Evolutionary conservation across 2,888 invertebrate genomes (phyloP).

Genomic region (Synergus japonicus): DNA sequence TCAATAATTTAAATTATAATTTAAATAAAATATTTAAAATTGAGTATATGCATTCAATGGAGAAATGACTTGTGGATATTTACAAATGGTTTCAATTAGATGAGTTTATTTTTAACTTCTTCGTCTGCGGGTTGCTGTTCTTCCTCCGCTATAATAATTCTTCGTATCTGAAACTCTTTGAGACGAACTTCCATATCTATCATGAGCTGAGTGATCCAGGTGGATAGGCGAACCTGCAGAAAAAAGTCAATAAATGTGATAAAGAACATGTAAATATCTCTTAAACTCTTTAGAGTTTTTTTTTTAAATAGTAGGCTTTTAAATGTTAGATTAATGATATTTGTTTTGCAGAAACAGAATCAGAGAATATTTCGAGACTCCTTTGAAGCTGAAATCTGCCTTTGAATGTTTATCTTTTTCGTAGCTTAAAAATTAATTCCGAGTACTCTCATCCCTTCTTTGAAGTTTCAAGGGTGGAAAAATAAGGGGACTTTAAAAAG

Average conservation of each 20-base stretch:
- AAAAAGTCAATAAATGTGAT: background rate
- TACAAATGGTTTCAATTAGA: background rate
- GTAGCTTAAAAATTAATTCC: slow-evolving; percentile 23
- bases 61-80: background rate
- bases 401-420: slow-evolving; percentile 23
- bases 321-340: background rate
- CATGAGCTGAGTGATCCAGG: slow-evolving; percentile 43
- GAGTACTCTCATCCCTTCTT: slow-evolving; percentile 17
- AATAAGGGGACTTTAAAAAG: slow-evolving; percentile 26
- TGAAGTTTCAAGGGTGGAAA: slow-evolving; percentile 17
- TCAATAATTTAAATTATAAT: background rate
- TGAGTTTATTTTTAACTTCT: slow-evolving; percentile 3
- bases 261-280: background rate
- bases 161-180: slow-evolving; percentile 5
- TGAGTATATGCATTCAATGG: no score
- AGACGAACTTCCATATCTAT: slow-evolving; percentile 45
- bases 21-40: background rate
- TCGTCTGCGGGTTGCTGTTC: background rate
- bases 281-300: background rate
- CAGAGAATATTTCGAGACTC: background rate
- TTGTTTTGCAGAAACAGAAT: slow-evolving; percentile 2
- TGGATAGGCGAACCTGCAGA: slow-evolving; percentile 14
- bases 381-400: slow-evolving; percentile 15
- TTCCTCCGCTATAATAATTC: slow-evolving; percentile 1
- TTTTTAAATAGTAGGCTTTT: background rate